Conservation (phyloP, 1,140 invertebrate species). For the Campoletis sonorensis region DNA sequence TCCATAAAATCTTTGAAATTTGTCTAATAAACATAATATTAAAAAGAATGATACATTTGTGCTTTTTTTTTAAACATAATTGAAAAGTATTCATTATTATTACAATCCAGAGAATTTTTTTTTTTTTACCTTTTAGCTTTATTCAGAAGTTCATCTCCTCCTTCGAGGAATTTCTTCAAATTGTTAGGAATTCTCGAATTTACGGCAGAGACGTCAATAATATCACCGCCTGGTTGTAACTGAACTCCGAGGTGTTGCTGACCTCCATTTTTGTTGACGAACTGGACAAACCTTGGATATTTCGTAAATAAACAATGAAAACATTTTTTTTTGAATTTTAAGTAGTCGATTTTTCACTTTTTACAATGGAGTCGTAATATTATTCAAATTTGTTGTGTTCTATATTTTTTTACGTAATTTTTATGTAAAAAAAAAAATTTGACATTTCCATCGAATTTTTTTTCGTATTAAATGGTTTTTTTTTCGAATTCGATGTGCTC, state of each 20-base stretch:
- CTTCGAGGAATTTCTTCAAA: constrained; percentile 78
- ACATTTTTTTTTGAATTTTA: too few relatives aligned
- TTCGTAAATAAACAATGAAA: too few relatives aligned
- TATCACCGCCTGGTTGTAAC: constrained; percentile 76
- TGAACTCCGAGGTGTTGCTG: constrained; percentile 79
- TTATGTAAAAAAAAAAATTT: too few relatives aligned
- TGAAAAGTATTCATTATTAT: constrained; percentile 28
- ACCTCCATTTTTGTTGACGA: constrained; percentile 74
- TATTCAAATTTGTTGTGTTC: too few relatives aligned
- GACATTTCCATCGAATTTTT: too few relatives aligned
- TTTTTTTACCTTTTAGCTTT: constrained; percentile 78
- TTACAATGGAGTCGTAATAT: too few relatives aligned
- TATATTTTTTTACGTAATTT: too few relatives aligned
- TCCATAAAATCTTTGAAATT: not conserved
- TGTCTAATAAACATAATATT: too few relatives aligned
- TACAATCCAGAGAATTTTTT: not conserved
- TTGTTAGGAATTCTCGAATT: constrained; percentile 79
- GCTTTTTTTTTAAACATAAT: not conserved
- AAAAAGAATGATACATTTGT: too few relatives aligned
- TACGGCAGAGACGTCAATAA: constrained; percentile 79
- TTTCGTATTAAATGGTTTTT: too few relatives aligned
- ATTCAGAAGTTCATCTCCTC: constrained; percentile 74
- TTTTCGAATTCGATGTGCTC: too few relatives aligned
- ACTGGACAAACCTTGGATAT: constrained; percentile 77
- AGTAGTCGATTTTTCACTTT: too few relatives aligned